These are phyloP conservation scores for Vicugna pacos DNA, from an alignment of 2,113 vertebrate species.

Conservation along the genomic window DNA sequence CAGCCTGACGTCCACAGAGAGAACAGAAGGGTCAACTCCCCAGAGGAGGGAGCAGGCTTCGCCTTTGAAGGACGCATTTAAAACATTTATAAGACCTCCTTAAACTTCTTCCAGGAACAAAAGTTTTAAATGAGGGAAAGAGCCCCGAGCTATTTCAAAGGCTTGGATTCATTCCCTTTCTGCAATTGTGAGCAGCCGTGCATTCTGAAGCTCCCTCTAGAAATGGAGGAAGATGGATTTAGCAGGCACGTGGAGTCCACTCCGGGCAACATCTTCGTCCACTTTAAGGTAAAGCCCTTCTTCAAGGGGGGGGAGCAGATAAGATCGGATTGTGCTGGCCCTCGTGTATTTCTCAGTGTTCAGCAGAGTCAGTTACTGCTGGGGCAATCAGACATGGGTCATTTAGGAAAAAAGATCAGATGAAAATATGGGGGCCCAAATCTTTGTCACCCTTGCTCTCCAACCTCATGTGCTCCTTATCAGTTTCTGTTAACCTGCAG, in stretches of 20 bases:
- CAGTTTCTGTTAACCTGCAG: too few species aligned
- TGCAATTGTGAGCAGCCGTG: slow-evolving; percentile 3
- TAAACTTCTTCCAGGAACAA: slow-evolving; percentile 46
- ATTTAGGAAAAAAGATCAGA: background rate
- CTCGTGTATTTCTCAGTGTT: fast-evolving
- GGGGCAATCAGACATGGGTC: background rate
- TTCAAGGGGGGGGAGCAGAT: background rate
- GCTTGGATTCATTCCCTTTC: slow-evolving; percentile 23
- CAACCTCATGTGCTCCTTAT: fast-evolving
- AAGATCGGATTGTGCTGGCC: background rate
- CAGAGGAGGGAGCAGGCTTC: background rate
- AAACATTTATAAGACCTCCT: slow-evolving; percentile 21
- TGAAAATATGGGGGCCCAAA: background rate
- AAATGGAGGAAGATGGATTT: background rate
- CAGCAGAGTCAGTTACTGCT: too few species aligned
- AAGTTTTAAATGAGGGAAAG: slow-evolving; percentile 31
- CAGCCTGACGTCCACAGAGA: background rate
- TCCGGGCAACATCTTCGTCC: background rate
- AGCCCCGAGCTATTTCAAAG: slow-evolving; percentile 17
- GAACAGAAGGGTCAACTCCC: background rate
- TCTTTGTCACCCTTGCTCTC: background rate
- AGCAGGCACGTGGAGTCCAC: background rate
- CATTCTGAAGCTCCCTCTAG: background rate
- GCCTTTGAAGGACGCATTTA: background rate
- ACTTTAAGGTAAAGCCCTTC: background rate